Base-by-base conservation (phyloP, 2,888 invertebrate species). In the Acleris holmiana region DNA sequence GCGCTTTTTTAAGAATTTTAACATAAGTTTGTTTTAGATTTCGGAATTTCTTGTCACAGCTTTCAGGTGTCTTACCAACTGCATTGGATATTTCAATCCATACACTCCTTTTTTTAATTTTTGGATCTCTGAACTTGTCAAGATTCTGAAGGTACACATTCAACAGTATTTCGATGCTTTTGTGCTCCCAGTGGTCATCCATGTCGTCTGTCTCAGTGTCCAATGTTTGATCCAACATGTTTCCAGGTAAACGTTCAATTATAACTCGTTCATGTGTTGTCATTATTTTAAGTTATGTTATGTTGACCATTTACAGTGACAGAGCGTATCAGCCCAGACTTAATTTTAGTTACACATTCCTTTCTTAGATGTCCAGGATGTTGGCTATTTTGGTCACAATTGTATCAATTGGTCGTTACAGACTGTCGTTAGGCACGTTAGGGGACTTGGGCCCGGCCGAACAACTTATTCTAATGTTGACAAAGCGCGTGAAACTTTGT, bases 21-120 rank as follows among this genome's bases (percentile, higher is more conserved):
- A 91, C 77, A 68, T 91, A 92, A 4, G 91, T 92, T 70, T 86
- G 85, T 72, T 92, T 92, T 49, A 92, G 74, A 72, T 92, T 92
- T 61, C 92, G 78, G 71, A 91, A 91, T 70, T 92, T 92, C 69
- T 90, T 91, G 67, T 91, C 91, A 71, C 91, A 92, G 56, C 83
- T 80, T 10, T 90, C 88, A 1, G 91, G 88, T 2, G 83, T 80
- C 74, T 89, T 89, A 0, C 88, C 88, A 1, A 91, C 79, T 1
- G 78, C 79, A 55, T 79, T 79, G 0, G 84, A 79, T 35, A 91
- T 89, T 10, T 90, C 88, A 1, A 82, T 75, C 92, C 92, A 92
- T 0, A 91, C 81, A 80, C 85, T 88, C 66, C 90, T 92, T 74
- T 92, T 92, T 55, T 83, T 89, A 2, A 91, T 86, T 81, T 91